A percentile compares a stretch with the other conserved stretches of the same genome.
phyloP scores from a whole-genome alignment of 2,888 invertebrate species.

The Chrysopilus asiliformis region DNA sequence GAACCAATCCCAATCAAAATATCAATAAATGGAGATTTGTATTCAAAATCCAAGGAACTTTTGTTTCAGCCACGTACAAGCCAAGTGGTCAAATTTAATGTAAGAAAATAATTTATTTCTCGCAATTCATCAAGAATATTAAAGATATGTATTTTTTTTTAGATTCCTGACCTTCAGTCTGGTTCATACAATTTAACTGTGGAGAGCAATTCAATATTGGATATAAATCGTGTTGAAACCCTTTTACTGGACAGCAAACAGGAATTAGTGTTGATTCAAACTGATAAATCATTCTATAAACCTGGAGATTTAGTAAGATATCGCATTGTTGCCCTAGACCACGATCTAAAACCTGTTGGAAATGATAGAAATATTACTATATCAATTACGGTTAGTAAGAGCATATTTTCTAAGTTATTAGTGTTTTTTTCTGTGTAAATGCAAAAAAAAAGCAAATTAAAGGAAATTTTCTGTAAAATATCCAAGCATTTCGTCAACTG shows the following conservation, averaged over 20 bases:
- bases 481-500: too few relatives aligned
- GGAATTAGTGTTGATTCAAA: slow-evolving; percentile 81
- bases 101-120: slow-evolving; percentile 26
- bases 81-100: slow-evolving; percentile 56
- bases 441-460: too few relatives aligned
- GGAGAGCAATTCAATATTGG: slow-evolving; percentile 58
- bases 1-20: slow-evolving; percentile 58
- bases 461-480: too few relatives aligned
- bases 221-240: slow-evolving; percentile 59
- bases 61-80: slow-evolving; percentile 59
- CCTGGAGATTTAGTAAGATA: slow-evolving; percentile 75
- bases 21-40: slow-evolving; percentile 58
- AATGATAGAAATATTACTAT: too few relatives aligned
- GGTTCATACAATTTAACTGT: slow-evolving; percentile 68
- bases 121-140: too few relatives aligned
- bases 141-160: background rate
- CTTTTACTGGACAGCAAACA: slow-evolving; percentile 69
- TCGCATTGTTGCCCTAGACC: slow-evolving; percentile 43
- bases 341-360: slow-evolving; percentile 61
- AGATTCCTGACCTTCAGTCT: slow-evolving; percentile 51
- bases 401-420: too few relatives aligned
- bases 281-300: slow-evolving; percentile 85
- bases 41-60: slow-evolving; percentile 52
- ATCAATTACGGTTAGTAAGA: too few relatives aligned
- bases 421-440: too few relatives aligned